Evolutionary conservation across 2,888 invertebrate genomes (phyloP), one percentile per base, ranked within the genome.

Genomic region (Pachydiplax longipennis): DNA sequence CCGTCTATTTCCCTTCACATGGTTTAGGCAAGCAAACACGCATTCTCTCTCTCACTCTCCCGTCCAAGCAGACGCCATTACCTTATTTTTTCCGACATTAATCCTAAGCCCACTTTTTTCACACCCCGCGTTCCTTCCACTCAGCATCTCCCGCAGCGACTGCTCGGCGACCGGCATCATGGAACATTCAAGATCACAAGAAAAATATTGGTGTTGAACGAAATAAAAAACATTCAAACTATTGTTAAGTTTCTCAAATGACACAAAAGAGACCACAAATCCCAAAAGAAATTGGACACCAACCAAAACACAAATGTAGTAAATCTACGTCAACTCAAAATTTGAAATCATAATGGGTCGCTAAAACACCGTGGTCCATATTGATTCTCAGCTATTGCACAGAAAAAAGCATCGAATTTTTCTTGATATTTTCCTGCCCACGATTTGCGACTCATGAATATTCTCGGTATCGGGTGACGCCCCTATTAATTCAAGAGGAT

Each of bases 141-240:
- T 87, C 87, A 87, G 87, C 87, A 87, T 65, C 31, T 61, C 87
- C 37, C 87, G 35, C 87, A 87, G 87, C 61, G 65, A 37, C 87
- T 87, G 61, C 65, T 12, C 37, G 58, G 61, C 61, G 22, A 40
- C 61, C n/a, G 83, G 58, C 83, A 83, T 83, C 83, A 87, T 87
- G 87, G 87, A 87, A 87, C 61, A 87, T 87, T 87, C 87, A 87
- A 87, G 87, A 87, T 87, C 87, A 87, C 87, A 87, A 87, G 87
- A 87, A 61, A 87, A 65, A 87, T 87, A 53, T 65, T 87, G 87
- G 87, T 61, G 87, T 61, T 87, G 87, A 87, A 87, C 61, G 87
- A 37, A 65, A 65, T 61, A 87, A 65, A 87, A 40, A 65, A 83
- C 83, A 58, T 37, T 37, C 87, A 37, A 58, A 37, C 61, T 58